Evolutionary conservation across 2,888 invertebrate species (phyloP).

Genomic region (Blastobasis lacticolella): DNA sequence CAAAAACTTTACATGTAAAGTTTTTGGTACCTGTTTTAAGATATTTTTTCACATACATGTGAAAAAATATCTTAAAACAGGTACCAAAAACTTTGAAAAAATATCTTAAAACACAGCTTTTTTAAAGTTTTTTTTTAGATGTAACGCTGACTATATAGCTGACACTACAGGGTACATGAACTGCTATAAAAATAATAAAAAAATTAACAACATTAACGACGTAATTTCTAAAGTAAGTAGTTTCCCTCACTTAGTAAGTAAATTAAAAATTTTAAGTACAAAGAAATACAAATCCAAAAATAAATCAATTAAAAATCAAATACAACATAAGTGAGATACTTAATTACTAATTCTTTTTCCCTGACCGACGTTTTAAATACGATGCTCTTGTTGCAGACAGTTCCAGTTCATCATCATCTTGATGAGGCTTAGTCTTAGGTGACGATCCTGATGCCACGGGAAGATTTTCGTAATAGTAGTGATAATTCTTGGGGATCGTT

Average conservation of each 20-base stretch:
- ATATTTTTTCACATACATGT: no score
- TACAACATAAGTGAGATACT: background rate
- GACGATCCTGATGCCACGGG: background rate
- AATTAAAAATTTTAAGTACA: background rate
- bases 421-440: background rate
- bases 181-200: no score
- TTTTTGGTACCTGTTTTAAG: no score
- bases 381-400: constrained; percentile 8
- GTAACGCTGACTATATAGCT: no score
- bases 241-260: background rate
- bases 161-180: no score
- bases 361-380: constrained; percentile 3
- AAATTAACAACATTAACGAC: no score
- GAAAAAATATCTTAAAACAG: no score
- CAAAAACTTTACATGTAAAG: no score
- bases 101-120: no score
- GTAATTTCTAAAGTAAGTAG: no score
- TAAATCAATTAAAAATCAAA: background rate
- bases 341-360: constrained; percentile 1
- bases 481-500: constrained; percentile 3
- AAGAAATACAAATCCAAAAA: background rate
- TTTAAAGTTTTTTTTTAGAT: no score
- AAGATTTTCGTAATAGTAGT: constrained; percentile 1
- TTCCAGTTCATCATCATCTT: constrained; percentile 9
- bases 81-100: no score